phyloP scores from a whole-genome alignment of 2,888 invertebrate species.

The Eurois occulta region DNA sequence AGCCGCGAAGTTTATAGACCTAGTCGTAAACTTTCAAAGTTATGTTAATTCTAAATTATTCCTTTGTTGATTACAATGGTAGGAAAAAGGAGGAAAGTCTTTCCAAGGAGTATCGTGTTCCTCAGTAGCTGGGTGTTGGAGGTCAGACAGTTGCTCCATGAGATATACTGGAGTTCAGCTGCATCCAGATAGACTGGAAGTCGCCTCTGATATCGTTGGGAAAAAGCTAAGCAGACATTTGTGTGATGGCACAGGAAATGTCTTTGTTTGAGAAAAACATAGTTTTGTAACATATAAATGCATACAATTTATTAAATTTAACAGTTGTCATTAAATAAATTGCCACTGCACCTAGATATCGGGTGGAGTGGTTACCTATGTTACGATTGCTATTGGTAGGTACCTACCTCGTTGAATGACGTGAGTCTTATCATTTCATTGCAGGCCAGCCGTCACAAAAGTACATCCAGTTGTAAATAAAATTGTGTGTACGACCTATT shows the following conservation, averaged over 20 bases:
- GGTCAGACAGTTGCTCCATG: not conserved
- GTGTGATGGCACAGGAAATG: too few relatives aligned
- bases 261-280: too few relatives aligned
- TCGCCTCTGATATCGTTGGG: not conserved
- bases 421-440: slow-evolving; percentile 20
- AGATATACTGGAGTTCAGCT: not conserved
- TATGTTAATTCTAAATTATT: slow-evolving; percentile 33
- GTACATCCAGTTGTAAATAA: not conserved
- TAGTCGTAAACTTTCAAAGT: slow-evolving; percentile 31
- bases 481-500: too few relatives aligned
- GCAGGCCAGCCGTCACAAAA: not conserved
- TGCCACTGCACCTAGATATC: not conserved
- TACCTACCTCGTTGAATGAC: not conserved
- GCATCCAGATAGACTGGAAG: not conserved
- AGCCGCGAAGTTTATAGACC: slow-evolving; percentile 19
- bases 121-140: not conserved
- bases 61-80: slow-evolving; percentile 9
- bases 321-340: not conserved
- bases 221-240: too few relatives aligned
- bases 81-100: not conserved
- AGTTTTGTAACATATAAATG: not conserved
- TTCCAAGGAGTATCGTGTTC: not conserved
- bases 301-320: not conserved
- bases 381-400: not conserved
- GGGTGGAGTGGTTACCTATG: not conserved